phyloP scores from a whole-genome alignment of 1,140 invertebrate species.

The Aphaenogaster ashmeadi region DNA sequence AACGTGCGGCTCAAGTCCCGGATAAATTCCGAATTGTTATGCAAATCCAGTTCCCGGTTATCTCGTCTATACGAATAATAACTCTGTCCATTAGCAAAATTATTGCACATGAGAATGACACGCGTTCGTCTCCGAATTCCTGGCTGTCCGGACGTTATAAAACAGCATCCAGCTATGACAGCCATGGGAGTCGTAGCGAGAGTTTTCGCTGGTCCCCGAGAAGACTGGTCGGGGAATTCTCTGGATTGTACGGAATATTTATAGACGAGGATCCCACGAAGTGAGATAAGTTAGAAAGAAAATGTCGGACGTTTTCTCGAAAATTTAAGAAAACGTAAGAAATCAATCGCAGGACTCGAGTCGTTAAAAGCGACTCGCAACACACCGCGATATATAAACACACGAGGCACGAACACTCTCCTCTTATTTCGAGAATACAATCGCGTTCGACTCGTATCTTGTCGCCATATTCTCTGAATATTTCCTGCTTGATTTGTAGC shows the following conservation, averaged over 20 bases:
- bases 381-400: neutral
- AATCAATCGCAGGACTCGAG: neutral
- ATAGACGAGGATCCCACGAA: constrained; percentile 31
- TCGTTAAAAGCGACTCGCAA: neutral
- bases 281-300: constrained; percentile 45
- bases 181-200: constrained; percentile 30
- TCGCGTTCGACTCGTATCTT: no score
- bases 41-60: neutral
- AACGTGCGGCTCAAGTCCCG: neutral
- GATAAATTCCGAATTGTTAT: neutral
- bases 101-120: neutral
- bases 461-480: neutral
- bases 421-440: neutral
- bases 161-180: constrained; percentile 21
- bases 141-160: neutral
- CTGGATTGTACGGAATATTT: constrained; percentile 46
- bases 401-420: neutral
- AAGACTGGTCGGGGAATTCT: constrained; percentile 33
- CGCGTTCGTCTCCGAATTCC: neutral
- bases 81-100: neutral
- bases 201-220: constrained; percentile 35
- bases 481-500: neutral
- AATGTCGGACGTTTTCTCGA: constrained; percentile 5
- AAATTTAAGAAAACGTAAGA: neutral
- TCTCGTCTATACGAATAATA: neutral